These are phyloP conservation scores for Zaprionus obscuricornis DNA, from an alignment of 2,888 invertebrate genomes.

Conservation along the genomic window DNA sequence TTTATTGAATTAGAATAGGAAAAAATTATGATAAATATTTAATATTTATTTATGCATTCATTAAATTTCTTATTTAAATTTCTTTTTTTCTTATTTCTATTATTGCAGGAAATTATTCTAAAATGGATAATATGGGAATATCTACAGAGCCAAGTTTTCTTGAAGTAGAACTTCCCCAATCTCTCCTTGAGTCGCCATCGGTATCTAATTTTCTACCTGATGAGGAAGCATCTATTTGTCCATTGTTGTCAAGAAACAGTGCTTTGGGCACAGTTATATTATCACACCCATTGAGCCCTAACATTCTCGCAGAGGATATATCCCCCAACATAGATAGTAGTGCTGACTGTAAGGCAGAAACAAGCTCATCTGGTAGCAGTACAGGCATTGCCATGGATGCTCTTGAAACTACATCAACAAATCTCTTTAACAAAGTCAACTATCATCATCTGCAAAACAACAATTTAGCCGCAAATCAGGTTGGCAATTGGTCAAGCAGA, in stretches of 20 bases:
- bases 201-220: slow-evolving; percentile 84
- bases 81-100: no score
- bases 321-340: slow-evolving; percentile 74
- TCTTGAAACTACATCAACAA: slow-evolving; percentile 69
- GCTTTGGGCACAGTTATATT: slow-evolving; percentile 85
- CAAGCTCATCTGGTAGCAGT: slow-evolving; percentile 81
- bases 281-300: slow-evolving; percentile 86
- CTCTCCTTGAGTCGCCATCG: slow-evolving; percentile 81
- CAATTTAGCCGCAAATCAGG: slow-evolving; percentile 66
- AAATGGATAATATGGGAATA: slow-evolving; percentile 71
- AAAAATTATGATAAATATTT: no score
- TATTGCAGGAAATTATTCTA: background rate
- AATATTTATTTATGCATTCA: no score
- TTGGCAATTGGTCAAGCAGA: slow-evolving; percentile 26
- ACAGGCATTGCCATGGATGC: slow-evolving; percentile 82
- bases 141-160: slow-evolving; percentile 81
- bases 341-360: slow-evolving; percentile 69
- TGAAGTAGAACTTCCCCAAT: slow-evolving; percentile 79
- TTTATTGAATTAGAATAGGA: no score
- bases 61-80: no score
- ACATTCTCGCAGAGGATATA: slow-evolving; percentile 84
- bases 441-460: slow-evolving; percentile 82
- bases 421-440: slow-evolving; percentile 76
- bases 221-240: slow-evolving; percentile 88
- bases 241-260: slow-evolving; percentile 86